Evolutionary conservation across 2,888 invertebrate species (phyloP).

Genomic region (Metallyticus violacea): DNA sequence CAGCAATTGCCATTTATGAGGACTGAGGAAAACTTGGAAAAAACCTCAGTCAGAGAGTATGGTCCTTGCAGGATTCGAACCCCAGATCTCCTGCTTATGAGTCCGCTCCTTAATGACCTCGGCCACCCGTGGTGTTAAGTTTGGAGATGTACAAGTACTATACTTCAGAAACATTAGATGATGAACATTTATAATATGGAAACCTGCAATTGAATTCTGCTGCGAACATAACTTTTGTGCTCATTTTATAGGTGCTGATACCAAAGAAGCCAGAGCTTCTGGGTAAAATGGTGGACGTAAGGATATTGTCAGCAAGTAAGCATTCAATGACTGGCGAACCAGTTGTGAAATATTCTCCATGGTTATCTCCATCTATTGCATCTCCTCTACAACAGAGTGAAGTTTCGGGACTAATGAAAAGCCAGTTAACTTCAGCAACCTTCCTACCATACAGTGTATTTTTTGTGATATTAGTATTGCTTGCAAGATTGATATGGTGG

Average conservation of each 20-base stretch:
- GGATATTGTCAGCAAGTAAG: constrained; percentile 65
- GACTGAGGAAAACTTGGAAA: too few relatives aligned
- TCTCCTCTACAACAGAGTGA: background rate
- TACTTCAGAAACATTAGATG: too few relatives aligned
- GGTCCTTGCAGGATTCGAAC: too few relatives aligned
- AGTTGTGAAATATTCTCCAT: constrained; percentile 40
- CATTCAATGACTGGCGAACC: constrained; percentile 76
- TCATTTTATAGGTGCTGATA: constrained; percentile 60
- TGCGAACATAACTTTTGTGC: background rate
- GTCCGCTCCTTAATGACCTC: too few relatives aligned
- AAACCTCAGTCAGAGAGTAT: too few relatives aligned
- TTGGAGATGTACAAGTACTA: too few relatives aligned
- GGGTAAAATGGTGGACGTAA: constrained; percentile 79
- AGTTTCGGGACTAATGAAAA: background rate
- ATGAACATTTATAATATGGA: too few relatives aligned
- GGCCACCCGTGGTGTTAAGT: too few relatives aligned
- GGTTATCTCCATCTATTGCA: background rate
- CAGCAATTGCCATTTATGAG: too few relatives aligned
- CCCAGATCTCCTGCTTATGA: too few relatives aligned
- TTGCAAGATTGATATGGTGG: constrained; percentile 43
- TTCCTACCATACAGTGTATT: constrained; percentile 43
- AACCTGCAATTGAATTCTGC: too few relatives aligned
- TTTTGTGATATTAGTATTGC: constrained; percentile 41
- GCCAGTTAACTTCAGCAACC: background rate
- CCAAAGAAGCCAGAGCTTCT: constrained; percentile 73